Conservation (phyloP, 2,797 vertebrate genomes). For the Channa striata region DNA sequence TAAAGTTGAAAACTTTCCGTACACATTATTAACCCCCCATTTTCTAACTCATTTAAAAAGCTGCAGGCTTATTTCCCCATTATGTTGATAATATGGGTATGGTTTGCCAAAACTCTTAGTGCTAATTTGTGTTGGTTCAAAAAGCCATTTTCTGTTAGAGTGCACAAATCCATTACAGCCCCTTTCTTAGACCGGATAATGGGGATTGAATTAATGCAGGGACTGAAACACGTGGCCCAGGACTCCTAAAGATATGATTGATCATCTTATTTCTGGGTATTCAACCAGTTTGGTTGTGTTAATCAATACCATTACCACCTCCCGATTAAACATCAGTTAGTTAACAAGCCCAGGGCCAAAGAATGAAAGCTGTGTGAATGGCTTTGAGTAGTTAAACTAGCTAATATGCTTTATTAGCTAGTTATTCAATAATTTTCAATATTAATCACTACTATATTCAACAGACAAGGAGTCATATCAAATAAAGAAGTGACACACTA, state of each 20-base stretch:
- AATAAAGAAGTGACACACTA: no score
- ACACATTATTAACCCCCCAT: slow-evolving; percentile 81
- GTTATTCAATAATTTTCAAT: no score
- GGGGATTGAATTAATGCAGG: slow-evolving; percentile 94
- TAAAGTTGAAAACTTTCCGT: slow-evolving; percentile 88
- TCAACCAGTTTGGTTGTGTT: slow-evolving; percentile 80
- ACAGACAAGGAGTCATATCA: no score
- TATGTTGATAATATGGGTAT: slow-evolving; percentile 87
- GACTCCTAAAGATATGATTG: slow-evolving; percentile 90
- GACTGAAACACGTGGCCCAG: slow-evolving; percentile 87
- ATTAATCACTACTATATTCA: no score
- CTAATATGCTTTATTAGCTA: not conserved
- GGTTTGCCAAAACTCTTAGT: slow-evolving; percentile 87
- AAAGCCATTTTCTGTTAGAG: slow-evolving; percentile 99
- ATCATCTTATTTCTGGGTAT: slow-evolving; percentile 92
- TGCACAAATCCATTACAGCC: slow-evolving; percentile 99
- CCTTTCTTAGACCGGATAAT: slow-evolving; percentile 91
- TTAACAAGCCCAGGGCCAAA: slow-evolving; percentile 40
- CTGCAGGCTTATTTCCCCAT: slow-evolving; percentile 86
- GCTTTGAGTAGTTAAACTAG: not conserved
- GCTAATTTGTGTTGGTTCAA: slow-evolving; percentile 95
- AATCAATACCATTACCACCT: slow-evolving; percentile 84
- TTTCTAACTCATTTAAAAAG: slow-evolving; percentile 90
- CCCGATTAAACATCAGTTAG: slow-evolving; percentile 63
- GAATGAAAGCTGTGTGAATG: slow-evolving; percentile 20